phyloP scores from a whole-genome alignment of 2,113 vertebrate genomes.

The Sturnus vulgaris region DNA sequence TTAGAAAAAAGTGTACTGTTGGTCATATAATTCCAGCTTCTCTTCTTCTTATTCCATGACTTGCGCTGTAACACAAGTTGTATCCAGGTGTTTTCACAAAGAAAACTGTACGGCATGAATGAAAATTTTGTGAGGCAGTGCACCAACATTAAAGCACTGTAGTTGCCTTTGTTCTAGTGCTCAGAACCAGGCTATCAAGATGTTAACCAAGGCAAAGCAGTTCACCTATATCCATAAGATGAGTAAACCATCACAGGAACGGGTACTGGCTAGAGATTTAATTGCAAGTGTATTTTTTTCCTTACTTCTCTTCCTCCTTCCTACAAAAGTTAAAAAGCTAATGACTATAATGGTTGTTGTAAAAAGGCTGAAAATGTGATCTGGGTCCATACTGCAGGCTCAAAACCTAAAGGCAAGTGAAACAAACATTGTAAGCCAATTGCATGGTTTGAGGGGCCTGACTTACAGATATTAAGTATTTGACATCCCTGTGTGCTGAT shows the following conservation, averaged over 20 bases:
- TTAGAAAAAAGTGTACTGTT: background rate
- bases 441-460: background rate
- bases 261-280: background rate
- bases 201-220: background rate
- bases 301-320: background rate
- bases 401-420: background rate
- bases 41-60: background rate
- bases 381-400: background rate
- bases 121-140: background rate
- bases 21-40: background rate
- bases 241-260: background rate
- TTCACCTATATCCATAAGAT: background rate
- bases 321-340: background rate
- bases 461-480: background rate
- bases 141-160: background rate
- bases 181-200: background rate
- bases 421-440: background rate
- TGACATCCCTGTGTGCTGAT: background rate
- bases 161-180: background rate
- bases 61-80: background rate
- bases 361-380: background rate
- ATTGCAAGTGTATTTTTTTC: background rate
- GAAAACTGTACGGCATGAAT: background rate
- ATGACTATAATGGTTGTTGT: background rate
- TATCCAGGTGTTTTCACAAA: background rate